Conservation (phyloP, 2,113 vertebrate species). For the Melanerpes aurifrons region DNA sequence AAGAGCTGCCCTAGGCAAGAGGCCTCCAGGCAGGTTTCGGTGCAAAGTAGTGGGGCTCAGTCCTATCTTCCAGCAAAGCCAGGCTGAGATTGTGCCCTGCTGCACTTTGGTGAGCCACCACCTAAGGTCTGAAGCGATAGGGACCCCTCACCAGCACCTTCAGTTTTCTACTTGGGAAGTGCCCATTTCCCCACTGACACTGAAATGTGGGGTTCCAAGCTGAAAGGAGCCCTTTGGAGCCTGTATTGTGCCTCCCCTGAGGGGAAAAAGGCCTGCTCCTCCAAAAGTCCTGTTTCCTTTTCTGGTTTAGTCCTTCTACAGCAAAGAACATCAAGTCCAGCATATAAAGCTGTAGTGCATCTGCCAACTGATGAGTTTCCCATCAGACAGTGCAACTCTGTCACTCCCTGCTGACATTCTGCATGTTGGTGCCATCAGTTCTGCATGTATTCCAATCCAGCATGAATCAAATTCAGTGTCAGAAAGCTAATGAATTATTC, state of each 20-base stretch:
- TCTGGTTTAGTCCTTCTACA: background rate
- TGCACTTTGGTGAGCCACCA: background rate
- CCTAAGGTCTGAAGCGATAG: background rate
- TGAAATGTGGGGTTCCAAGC: accelerated
- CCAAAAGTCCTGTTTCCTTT: background rate
- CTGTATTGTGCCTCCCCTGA: background rate
- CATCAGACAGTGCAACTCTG: background rate
- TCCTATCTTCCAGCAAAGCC: background rate
- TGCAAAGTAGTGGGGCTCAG: background rate
- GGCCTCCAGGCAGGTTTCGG: background rate
- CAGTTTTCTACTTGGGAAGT: background rate
- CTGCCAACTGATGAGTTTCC: background rate
- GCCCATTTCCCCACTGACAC: accelerated
- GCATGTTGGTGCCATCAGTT: background rate
- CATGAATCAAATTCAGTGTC: background rate
- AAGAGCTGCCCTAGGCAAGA: background rate
- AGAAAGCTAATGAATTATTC: background rate
- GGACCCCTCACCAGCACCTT: background rate
- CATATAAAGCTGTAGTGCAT: background rate
- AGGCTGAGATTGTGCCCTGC: background rate
- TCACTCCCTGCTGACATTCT: background rate
- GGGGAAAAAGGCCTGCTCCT: background rate
- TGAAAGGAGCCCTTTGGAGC: background rate
- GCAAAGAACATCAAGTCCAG: background rate
- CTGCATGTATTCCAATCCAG: background rate